These are phyloP conservation scores for Cinclus mexicanus DNA, from an alignment of 2,113 vertebrate genomes.

Conservation along the genomic window DNA sequence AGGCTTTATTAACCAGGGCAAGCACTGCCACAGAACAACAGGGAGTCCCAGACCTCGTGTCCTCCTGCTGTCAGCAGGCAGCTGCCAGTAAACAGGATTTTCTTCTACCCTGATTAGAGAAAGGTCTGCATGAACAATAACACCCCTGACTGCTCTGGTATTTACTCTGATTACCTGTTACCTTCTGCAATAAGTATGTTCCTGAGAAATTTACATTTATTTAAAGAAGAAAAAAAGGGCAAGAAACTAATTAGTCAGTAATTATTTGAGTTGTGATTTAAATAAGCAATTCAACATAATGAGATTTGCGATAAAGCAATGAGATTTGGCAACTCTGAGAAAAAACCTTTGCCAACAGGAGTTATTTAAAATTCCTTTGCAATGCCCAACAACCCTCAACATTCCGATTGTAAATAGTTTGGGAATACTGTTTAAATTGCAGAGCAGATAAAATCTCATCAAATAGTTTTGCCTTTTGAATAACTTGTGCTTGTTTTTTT, in stretches of 20 bases:
- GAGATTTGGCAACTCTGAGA: neutral
- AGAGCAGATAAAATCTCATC: constrained; percentile 24
- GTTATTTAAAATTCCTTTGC: constrained; percentile 10
- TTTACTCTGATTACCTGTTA: neutral
- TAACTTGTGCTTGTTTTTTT: neutral
- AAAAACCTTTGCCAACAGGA: neutral
- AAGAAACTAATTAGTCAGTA: neutral
- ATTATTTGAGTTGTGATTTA: neutral
- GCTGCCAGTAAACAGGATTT: neutral
- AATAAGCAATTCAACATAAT: neutral
- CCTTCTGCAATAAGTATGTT: neutral
- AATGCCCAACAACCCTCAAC: neutral
- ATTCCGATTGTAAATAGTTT: neutral
- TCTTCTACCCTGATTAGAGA: neutral
- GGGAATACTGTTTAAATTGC: neutral
- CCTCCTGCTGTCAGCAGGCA: neutral
- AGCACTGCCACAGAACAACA: neutral
- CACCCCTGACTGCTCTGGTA: neutral
- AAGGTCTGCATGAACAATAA: neutral
- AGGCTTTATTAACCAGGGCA: neutral
- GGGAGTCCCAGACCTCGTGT: accelerated
- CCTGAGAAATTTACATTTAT: neutral
- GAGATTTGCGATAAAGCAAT: constrained; percentile 2
- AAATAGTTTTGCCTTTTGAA: constrained; percentile 3
- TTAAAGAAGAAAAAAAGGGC: neutral